A percentile compares a stretch with the other conserved stretches of the same genome.
Evolutionary conservation across 2,888 invertebrate genomes (phyloP).

Genomic region (Mythimna lalbum): DNA sequence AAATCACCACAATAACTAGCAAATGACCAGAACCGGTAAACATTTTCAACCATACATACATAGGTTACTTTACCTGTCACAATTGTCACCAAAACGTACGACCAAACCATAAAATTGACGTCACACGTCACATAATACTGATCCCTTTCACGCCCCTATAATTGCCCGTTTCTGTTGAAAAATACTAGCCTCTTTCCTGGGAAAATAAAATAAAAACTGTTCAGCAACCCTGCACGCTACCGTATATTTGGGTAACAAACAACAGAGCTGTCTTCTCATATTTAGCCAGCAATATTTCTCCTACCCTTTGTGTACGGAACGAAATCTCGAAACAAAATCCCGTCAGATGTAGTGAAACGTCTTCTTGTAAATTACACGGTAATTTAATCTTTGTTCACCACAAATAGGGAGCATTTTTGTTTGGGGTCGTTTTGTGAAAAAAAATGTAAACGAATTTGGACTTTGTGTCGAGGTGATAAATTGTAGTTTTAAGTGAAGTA

Average conservation of each 20-base stretch:
- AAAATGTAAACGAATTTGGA: slow-evolving; percentile 18
- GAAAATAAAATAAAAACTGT: slow-evolving; percentile 26
- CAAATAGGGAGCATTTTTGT: slow-evolving; percentile 37
- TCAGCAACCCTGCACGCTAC: slow-evolving; percentile 60
- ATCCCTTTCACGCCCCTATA: neutral
- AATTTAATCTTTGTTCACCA: slow-evolving; percentile 51
- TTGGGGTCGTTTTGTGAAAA: slow-evolving; percentile 7
- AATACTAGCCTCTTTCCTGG: slow-evolving; percentile 6
- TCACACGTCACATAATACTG: neutral
- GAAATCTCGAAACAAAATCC: slow-evolving; percentile 74
- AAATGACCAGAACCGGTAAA: neutral
- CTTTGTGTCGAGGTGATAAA: neutral
- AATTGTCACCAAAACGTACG: neutral
- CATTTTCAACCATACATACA: too few relatives aligned
- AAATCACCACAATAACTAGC: neutral
- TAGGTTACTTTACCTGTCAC: too few relatives aligned
- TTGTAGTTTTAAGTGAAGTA: slow-evolving; percentile 7
- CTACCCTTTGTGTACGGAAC: slow-evolving; percentile 71
- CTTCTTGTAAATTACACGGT: slow-evolving; percentile 48
- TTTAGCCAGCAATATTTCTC: slow-evolving; percentile 78
- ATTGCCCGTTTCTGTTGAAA: slow-evolving; percentile 15
- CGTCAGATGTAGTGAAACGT: slow-evolving; percentile 66
- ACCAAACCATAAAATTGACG: neutral
- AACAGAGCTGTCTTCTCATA: slow-evolving; percentile 74
- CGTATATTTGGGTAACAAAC: slow-evolving; percentile 73